Evolutionary conservation across 2,113 vertebrate species (phyloP).

Genomic region (Euleptes europaea): DNA sequence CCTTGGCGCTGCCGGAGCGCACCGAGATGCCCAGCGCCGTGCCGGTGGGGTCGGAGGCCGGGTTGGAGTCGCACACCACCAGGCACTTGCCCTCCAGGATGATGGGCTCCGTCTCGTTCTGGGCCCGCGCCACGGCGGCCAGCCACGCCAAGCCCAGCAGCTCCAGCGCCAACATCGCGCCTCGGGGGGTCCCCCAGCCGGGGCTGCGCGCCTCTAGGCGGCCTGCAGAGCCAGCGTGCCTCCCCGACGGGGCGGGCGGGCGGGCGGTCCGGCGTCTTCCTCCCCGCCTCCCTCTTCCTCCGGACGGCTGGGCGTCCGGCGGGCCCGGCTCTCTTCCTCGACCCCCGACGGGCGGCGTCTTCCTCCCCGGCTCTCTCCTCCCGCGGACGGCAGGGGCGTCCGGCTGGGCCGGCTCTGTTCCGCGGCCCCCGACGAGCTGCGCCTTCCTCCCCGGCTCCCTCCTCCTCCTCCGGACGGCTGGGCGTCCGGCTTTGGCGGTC

Average conservation of each 20-base stretch:
- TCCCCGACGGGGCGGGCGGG: neutral
- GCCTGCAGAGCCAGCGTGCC: neutral
- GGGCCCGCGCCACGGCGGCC: constrained; percentile 78
- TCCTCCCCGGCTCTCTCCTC: too few species aligned
- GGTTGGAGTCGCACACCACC: constrained; percentile 96
- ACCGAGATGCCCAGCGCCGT: constrained; percentile 95
- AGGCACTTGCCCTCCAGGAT: constrained; percentile 94
- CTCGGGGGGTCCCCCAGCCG: constrained; percentile 19
- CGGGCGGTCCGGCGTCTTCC: neutral
- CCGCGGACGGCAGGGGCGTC: too few species aligned
- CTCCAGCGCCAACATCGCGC: constrained; percentile 67
- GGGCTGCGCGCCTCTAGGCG: constrained; percentile 44
- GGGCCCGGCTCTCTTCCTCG: too few species aligned
- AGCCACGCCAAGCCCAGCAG: constrained; percentile 83
- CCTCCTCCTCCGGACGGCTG: too few species aligned
- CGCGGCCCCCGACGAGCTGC: too few species aligned
- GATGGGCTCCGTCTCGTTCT: constrained; percentile 96
- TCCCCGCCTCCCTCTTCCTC: neutral
- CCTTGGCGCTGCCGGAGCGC: constrained; percentile 93
- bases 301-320: neutral
- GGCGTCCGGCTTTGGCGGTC: too few species aligned
- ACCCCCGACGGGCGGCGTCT: too few species aligned
- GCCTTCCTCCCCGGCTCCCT: too few species aligned
- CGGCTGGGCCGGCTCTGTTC: too few species aligned
- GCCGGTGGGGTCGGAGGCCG: constrained; percentile 90